Evolutionary conservation across 2,888 invertebrate species (phyloP), one percentile per base, ranked within the genome.

Genomic region (Drosophila putrida): DNA sequence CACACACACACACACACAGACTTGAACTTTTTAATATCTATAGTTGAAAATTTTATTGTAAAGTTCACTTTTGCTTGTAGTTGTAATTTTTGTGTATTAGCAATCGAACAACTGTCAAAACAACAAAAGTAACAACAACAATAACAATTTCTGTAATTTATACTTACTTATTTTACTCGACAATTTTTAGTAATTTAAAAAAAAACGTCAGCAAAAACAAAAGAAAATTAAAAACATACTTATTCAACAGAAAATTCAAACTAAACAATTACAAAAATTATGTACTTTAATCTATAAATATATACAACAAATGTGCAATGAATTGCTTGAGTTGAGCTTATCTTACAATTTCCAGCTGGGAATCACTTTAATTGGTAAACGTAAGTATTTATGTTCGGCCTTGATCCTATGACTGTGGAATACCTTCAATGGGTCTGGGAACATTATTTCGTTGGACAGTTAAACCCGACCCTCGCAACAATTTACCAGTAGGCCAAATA

Each of bases 261-360:
- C 64, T 57, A 73, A 60, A 54, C 41, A 61, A 69, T 36, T 31
- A 75, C 46, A 67, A 75, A 69, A 79, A 38, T 74, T 74, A 85
- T 82, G 86, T 88, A 85, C 65, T 88, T 85, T 79, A 75, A 78
- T 84, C 78, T 81, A 78, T 74, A 74, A 78, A 75, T 78, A 75
- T 71, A 55, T 57, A 57, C 57, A 57, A 75, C 62, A 77, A 73
- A 66, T 25, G 73, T 67, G 62, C 62, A 67, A 39, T 69, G 59
- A 69, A 36, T 35, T 43, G 41, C 41, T 41, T 74, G 47, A 60
- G 20, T 72, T 72, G 35, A 57, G 6, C 46, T 28, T 74, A 36
- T 61, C 15, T 11, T 35, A 13, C 2, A 4, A 6, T 20, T 11
- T 33, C n/a, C 44, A 43, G 27, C 10, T 27, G 57, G 44, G 35